phyloP scores from a whole-genome alignment of 1,140 invertebrate species.

The Cheumatopsyche charites region DNA sequence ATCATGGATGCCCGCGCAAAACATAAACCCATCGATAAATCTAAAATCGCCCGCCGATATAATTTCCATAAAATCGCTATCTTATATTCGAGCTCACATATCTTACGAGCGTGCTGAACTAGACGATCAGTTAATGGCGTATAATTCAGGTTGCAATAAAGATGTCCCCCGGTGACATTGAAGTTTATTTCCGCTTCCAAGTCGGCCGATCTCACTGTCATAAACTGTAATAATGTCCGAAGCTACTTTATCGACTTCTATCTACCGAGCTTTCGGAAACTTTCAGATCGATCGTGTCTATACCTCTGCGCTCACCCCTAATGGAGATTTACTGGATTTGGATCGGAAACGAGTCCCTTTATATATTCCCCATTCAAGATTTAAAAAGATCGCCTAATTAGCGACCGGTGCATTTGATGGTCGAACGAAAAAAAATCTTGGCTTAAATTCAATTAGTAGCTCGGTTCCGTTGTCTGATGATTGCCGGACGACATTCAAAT shows the following conservation, averaged over 20 bases:
- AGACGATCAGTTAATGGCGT: constrained; percentile 12
- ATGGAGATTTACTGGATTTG: constrained; percentile 35
- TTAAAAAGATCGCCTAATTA: neutral
- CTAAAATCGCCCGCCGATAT: no score
- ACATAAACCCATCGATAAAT: neutral
- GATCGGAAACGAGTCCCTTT: constrained; percentile 1
- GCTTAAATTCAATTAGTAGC: neutral
- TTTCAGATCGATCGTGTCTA: constrained; percentile 38
- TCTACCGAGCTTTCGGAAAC: constrained; percentile 26
- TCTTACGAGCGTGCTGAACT: neutral
- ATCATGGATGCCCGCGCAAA: neutral
- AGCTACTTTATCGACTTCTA: constrained; percentile 38
- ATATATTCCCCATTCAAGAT: neutral
- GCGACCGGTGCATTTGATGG: neutral
- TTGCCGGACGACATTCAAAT: neutral
- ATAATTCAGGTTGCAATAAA: constrained; percentile 29
- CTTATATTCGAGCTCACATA: no score
- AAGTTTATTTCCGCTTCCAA: constrained; percentile 31
- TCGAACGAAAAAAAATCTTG: neutral
- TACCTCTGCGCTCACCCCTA: constrained; percentile 30
- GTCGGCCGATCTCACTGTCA: constrained; percentile 37
- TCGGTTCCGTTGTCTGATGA: neutral
- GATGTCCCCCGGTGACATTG: constrained; percentile 19
- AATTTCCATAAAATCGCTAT: no score
- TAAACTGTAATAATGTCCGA: constrained; percentile 45